Evolutionary conservation across 2,113 vertebrate species (phyloP), one percentile per base, ranked within the genome.

Genomic region (Atlantisia rogersi): DNA sequence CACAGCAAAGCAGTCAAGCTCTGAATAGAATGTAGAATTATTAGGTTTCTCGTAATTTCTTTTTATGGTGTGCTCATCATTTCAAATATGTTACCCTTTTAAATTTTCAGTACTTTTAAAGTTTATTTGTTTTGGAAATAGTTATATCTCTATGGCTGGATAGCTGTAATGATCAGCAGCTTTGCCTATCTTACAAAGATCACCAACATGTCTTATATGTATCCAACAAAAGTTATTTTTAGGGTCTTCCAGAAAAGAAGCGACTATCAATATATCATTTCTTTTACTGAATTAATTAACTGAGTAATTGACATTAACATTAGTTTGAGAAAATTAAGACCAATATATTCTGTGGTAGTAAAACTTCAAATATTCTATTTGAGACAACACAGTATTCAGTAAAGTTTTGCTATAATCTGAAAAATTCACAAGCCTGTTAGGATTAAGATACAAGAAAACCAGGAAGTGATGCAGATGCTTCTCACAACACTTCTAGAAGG

Each of bases 201-300:
- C 31, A 78, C 4, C 11, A 64, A 35, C 6, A 24, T 18, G 11
- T 80, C 21, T 35, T 44, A 20, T 4, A 64, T 73, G 63, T 4
- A 35, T 11, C 4, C 10, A 81, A 40, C 24, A 84, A 56, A 48
- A 59, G 5, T 5, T 40, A 0, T 0, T 50, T 81, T 55, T 69
- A 68, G 9, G 18, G 35, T 63, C 18, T 73, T 74, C 24, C 19
- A n/a, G 24, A 14, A 82, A 28, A 65, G 4, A 39, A 6, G 26
- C 2, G 67, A 22, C 3, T n/a, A 21, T 63, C 25, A 31, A 6
- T 25, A 1, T 21, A 37, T 17, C 4, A 18, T 29, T 71, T 71
- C 3, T 44, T 84, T 37, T 15, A 68, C 14, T 63, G 22, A 69
- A 59, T 71, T 0, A 12, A 56, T 68, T 87, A 26, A 77, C 6